Evolutionary conservation across 2,113 vertebrate species (phyloP).

Genomic region (Amblyopsis rosae): DNA sequence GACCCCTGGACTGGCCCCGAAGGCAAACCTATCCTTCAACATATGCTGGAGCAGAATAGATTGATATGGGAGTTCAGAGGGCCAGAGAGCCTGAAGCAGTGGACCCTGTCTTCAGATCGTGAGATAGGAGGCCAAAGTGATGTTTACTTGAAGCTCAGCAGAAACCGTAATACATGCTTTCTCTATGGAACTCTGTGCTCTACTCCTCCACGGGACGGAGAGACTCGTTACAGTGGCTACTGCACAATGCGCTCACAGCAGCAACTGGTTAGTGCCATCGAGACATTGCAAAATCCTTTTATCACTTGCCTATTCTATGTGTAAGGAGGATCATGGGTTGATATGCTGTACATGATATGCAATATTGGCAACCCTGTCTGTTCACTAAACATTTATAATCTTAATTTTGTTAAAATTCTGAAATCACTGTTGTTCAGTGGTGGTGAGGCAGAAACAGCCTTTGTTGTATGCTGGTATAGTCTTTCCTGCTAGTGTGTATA

Average conservation of each 20-base stretch:
- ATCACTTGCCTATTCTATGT: no score
- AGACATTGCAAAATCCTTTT: background rate
- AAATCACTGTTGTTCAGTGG: no score
- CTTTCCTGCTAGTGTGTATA: no score
- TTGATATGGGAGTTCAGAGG: conserved; percentile 90
- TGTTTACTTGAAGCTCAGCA: conserved; percentile 80
- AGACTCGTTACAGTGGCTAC: conserved; percentile 90
- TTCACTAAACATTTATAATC: no score
- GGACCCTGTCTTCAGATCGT: conserved; percentile 86
- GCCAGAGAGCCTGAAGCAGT: conserved; percentile 83
- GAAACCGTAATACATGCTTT: conserved; percentile 82
- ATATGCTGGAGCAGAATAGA: conserved; percentile 83
- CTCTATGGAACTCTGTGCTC: conserved; percentile 85
- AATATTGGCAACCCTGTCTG: no score
- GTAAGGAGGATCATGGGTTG: no score
- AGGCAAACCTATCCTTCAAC: conserved; percentile 69
- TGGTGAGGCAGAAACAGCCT: no score
- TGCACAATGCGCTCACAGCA: conserved; percentile 83
- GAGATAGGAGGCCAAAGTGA: conserved; percentile 91
- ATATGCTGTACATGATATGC: no score
- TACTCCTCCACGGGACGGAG: conserved; percentile 82
- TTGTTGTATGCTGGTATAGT: no score
- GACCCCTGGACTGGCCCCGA: conserved; percentile 74
- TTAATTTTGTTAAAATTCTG: no score
- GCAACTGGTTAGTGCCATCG: conserved; percentile 75